Percentiles rank a stretch among this genome's conserved stretches.
Conservation (phyloP, 2,888 invertebrate species). For the Mechanitis mazaeus region DNA sequence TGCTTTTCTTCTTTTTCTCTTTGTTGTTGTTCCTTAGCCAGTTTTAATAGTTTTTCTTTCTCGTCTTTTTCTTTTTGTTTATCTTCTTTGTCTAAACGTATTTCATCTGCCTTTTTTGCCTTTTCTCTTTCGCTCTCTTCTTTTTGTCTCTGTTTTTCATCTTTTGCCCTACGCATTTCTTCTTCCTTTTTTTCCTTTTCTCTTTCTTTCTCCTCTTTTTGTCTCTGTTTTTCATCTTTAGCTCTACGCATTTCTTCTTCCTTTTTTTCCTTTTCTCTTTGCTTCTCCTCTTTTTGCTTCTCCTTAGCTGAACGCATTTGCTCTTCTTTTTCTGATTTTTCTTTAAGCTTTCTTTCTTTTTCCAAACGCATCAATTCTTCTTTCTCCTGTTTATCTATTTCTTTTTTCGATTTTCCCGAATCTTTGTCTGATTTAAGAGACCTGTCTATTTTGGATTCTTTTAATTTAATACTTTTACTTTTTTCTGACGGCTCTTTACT, state of each 20-base stretch:
- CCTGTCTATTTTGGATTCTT: slow-evolving; percentile 1
- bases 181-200: slow-evolving; percentile 16
- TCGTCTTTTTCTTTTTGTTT: slow-evolving; percentile 8
- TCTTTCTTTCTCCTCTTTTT: slow-evolving; percentile 10
- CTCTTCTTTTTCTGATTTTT: slow-evolving; percentile 20
- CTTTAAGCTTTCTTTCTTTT: slow-evolving; percentile 13
- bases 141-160: slow-evolving; percentile 6
- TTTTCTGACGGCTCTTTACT: slow-evolving; percentile 6
- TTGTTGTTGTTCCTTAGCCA: slow-evolving; percentile 17
- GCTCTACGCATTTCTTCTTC: slow-evolving; percentile 11
- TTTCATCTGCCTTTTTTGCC: slow-evolving; percentile 13
- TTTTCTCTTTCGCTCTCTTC: slow-evolving; percentile 8
- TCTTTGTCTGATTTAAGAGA: slow-evolving; percentile 9
- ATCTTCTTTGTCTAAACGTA: slow-evolving; percentile 10
- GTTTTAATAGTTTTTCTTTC: slow-evolving; percentile 7
- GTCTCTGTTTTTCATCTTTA: slow-evolving; percentile 13
- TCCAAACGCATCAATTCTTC: slow-evolving; percentile 14
- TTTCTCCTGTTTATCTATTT: slow-evolving; percentile 27
- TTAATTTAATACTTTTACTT: slow-evolving; percentile 8
- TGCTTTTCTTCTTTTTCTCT: slow-evolving; percentile 19
- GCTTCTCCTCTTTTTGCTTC: slow-evolving; percentile 15
- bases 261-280: slow-evolving; percentile 19
- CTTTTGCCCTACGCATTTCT: slow-evolving; percentile 13
- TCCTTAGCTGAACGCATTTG: not conserved
- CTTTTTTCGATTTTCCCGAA: slow-evolving; percentile 14